Evolutionary conservation across 2,113 vertebrate genomes (phyloP), one percentile per base, ranked within the genome.

Genomic region (Neotoma lepida): DNA sequence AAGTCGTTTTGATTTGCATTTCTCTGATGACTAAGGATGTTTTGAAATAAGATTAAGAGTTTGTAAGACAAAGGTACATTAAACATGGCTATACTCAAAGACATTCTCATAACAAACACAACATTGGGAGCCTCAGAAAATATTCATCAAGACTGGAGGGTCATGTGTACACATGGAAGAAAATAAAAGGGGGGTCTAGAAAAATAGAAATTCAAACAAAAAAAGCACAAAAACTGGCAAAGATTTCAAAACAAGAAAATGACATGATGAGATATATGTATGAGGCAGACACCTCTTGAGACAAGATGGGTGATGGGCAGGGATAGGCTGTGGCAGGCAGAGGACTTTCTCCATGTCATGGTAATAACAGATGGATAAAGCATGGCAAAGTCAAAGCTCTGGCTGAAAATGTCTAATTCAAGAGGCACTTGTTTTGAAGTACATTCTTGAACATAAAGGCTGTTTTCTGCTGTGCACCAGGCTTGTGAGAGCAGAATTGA

Each of bases 391-490:
- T 44, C 46, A 46, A 77, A 80, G 4, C 18, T 76, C 13, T 71
- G 86, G 33, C 61, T 89, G 66, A 26, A 74, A 88, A 89, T 87
- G 92, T 84, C 88, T 85, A 84, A 61, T 88, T 90, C 70, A 90
- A 93, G 80, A 61, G 76, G 64, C 51, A 63, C 68, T 93, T 89
- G 15, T 85, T 89, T 80, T 76, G 41, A 95, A 94, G 73, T 56
- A 71, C 64, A 89, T 80, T 94, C 68, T 86, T 96, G n/a, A 68
- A 88, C 33, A 73, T 91, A 89, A 96, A 97, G 88, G 64, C 30
- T 86, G 91, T 64, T 56, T 89, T 33, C 81, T 91, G 22, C 44
- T 95, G 74, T 33, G 66, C 4, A 39, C 66, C 54, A 80, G 90
- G 73, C 46, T 56, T 88, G 68, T 68, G 76, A 96, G 87, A 96